Evolutionary conservation across 1,140 invertebrate genomes (phyloP).

Genomic region (Onthophagus taurus): DNA sequence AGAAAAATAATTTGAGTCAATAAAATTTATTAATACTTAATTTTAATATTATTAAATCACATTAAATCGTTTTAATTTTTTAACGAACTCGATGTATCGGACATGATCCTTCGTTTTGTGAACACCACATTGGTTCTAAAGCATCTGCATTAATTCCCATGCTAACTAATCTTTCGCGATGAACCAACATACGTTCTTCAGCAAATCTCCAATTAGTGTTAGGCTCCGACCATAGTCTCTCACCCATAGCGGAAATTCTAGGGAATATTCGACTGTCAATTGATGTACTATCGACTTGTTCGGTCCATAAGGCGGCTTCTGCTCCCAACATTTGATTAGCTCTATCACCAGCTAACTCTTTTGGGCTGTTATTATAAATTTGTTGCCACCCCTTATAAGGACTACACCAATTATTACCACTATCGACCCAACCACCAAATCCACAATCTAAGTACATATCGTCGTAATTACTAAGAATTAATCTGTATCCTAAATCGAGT

Average conservation of each 20-base stretch:
- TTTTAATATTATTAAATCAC: too few relatives aligned
- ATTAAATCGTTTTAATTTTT: too few relatives aligned
- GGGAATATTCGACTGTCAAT: conserved; percentile 68
- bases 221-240: conserved; percentile 69
- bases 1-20: too few relatives aligned
- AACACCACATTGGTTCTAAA: conserved; percentile 72
- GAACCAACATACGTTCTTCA: conserved; percentile 56
- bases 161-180: conserved; percentile 58
- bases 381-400: conserved; percentile 84
- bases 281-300: conserved; percentile 59
- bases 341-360: conserved; percentile 41
- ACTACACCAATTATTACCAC: conserved; percentile 74
- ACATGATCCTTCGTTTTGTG: conserved; percentile 66
- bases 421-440: conserved; percentile 52
- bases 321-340: conserved; percentile 47
- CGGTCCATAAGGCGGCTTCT: conserved; percentile 72
- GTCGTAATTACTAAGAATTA: conserved; percentile 80
- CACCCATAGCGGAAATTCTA: conserved; percentile 65
- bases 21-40: too few relatives aligned
- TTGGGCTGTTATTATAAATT: conserved; percentile 67
- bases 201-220: conserved; percentile 48
- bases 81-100: too few relatives aligned
- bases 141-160: conserved; percentile 59
- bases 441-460: conserved; percentile 78
- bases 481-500: conserved; percentile 55